Evolutionary conservation across 1,140 invertebrate species (phyloP), one percentile per base, ranked within the genome.

Genomic region (Brachionus calyciflorus): DNA sequence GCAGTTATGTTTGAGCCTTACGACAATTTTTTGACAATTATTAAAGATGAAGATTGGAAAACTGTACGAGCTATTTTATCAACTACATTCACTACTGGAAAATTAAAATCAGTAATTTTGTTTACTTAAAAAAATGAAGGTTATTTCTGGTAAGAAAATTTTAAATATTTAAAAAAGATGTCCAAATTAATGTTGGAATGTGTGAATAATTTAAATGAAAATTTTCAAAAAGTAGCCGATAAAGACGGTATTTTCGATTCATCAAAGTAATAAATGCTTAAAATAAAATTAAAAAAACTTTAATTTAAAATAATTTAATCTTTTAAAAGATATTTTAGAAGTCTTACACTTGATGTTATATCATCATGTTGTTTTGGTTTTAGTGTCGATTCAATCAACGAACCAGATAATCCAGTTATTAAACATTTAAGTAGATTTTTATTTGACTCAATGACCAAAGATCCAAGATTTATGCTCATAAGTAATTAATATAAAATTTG

Each of bases 271-370:
- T n/a, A n/a, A n/a, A n/a, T n/a, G n/a, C n/a, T n/a, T n/a, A n/a
- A n/a, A n/a, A n/a, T n/a, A n/a, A n/a, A n/a, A n/a, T n/a, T n/a
- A n/a, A n/a, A n/a, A n/a, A n/a, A n/a, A n/a, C n/a, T n/a, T n/a
- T n/a, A n/a, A n/a, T n/a, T n/a, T n/a, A n/a, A n/a, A n/a, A n/a
- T n/a, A n/a, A n/a, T n/a, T n/a, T n/a, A n/a, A n/a, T n/a, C n/a
- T 60, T 33, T 33, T 37, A 19, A 7, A 33, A 12, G 12, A 24
- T 10, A 26, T 44, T 21, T 40, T 65, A 12, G 24, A 5, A 12
- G 83, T 19, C 89, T 87, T 75, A 87, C 87, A 0, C 89, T 89
- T 24, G 89, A 90, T 78, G 82, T 89, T 1, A 89, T 90, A 26
- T 87, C 85, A 2, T 84, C 82, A 3, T 87, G 86, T 44, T 87